Evolutionary conservation across 2,888 invertebrate species (phyloP).

Genomic region (Ptychoptera albimana): DNA sequence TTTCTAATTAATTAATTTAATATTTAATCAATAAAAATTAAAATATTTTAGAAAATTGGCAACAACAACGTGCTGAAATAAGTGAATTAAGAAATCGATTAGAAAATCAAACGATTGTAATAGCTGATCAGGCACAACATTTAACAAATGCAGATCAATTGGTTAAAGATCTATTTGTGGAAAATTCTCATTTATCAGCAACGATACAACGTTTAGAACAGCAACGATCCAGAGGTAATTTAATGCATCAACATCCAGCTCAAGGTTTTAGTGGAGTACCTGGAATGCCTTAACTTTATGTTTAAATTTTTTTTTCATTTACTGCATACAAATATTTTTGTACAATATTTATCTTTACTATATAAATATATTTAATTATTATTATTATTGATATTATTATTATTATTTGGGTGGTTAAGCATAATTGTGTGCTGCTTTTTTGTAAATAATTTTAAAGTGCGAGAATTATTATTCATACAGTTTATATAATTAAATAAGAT

Average conservation of each 20-base stretch:
- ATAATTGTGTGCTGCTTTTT: too few relatives aligned
- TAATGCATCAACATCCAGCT: slow-evolving; percentile 23
- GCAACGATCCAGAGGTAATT: slow-evolving; percentile 24
- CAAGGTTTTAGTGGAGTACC: slow-evolving; percentile 18
- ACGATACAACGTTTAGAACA: slow-evolving; percentile 32
- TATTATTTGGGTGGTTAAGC: too few relatives aligned
- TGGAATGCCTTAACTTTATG: slow-evolving; percentile 18
- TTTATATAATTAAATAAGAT: too few relatives aligned
- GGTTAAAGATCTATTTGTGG: slow-evolving; percentile 68
- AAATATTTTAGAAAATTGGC: slow-evolving; percentile 24
- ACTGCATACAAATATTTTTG: too few relatives aligned
- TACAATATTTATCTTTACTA: too few relatives aligned
- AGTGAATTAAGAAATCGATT: slow-evolving; percentile 34
- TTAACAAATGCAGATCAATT: slow-evolving; percentile 57
- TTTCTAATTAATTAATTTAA: neutral
- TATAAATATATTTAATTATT: too few relatives aligned
- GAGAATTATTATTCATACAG: too few relatives aligned
- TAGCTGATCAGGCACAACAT: slow-evolving; percentile 43
- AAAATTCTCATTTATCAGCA: slow-evolving; percentile 63
- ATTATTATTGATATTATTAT: too few relatives aligned
- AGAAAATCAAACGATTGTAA: slow-evolving; percentile 31
- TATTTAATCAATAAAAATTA: neutral
- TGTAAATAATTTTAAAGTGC: too few relatives aligned
- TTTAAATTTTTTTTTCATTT: neutral
- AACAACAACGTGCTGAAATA: slow-evolving; percentile 30